phyloP scores from a whole-genome alignment of 2,113 vertebrate genomes.

The Tachuris rubrigastra region DNA sequence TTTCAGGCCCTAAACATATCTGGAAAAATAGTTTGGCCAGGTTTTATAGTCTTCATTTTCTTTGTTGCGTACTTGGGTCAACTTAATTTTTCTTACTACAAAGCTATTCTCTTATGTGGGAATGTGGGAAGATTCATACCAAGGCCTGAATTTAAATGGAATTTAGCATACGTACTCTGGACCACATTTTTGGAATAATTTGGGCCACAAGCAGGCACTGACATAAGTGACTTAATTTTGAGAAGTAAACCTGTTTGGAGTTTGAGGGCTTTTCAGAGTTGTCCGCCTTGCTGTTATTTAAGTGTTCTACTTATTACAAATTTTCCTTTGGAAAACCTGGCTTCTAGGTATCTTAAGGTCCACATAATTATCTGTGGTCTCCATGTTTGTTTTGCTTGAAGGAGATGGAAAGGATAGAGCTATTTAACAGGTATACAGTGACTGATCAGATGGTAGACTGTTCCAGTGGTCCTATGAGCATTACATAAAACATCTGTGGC shows the following conservation, averaged over 20 bases:
- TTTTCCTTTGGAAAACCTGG: not conserved
- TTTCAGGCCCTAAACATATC: not conserved
- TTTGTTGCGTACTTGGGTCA: not conserved
- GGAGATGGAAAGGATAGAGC: not conserved
- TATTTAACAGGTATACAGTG: not conserved
- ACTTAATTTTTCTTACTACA: not conserved
- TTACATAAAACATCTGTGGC: not conserved
- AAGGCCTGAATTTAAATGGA: not conserved
- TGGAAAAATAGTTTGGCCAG: not conserved
- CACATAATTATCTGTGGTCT: not conserved
- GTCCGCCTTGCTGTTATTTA: not conserved
- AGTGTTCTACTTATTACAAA: not conserved
- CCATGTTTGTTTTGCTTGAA: not conserved
- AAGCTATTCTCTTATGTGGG: not conserved
- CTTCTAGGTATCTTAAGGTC: not conserved
- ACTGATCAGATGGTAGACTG: not conserved
- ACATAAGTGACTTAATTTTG: not conserved
- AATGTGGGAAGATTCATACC: not conserved
- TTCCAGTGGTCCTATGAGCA: not conserved
- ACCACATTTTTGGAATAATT: not conserved
- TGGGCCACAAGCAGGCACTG: not conserved
- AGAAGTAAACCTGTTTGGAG: not conserved
- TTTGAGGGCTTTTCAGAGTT: not conserved
- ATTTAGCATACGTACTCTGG: not conserved
- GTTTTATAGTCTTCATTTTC: not conserved